These are phyloP conservation scores for Drosophila ercepeae DNA, from an alignment of 1,140 invertebrate species.

Conservation along the genomic window DNA sequence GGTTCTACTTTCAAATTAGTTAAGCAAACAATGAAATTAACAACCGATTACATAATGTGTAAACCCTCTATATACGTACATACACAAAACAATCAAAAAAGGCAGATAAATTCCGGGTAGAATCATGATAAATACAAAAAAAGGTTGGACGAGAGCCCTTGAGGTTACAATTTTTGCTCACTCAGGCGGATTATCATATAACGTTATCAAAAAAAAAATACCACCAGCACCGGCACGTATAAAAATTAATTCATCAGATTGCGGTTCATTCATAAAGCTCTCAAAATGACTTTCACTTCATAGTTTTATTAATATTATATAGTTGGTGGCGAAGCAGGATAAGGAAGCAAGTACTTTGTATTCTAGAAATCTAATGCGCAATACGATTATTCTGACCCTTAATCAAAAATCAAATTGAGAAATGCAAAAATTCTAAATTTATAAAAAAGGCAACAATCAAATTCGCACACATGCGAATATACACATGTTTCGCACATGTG, in stretches of 20 bases:
- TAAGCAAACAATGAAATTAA: constrained; percentile 24
- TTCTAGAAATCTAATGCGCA: constrained; percentile 7
- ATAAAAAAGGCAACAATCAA: constrained; percentile 54
- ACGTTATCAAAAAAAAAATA: constrained; percentile 14
- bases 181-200: constrained; percentile 24
- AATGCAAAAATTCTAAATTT: constrained; percentile 62
- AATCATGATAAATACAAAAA: constrained; percentile 19
- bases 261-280: constrained; percentile 41
- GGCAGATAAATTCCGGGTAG: constrained; percentile 18
- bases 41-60: constrained; percentile 27
- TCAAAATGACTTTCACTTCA: constrained; percentile 15
- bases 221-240: background rate
- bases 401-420: constrained; percentile 47
- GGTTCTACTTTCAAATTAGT: constrained; percentile 22
- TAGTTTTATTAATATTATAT: background rate
- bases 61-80: background rate
- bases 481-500: constrained; percentile 45
- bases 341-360: background rate
- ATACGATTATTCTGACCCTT: background rate
- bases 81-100: background rate
- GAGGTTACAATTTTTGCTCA: constrained; percentile 20
- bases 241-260: constrained; percentile 11
- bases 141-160: constrained; percentile 19
- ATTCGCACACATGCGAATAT: constrained; percentile 21
- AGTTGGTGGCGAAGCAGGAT: constrained; percentile 1